Base-by-base conservation (phyloP, 2,113 vertebrate species). In the Callorhinus ursinus region DNA sequence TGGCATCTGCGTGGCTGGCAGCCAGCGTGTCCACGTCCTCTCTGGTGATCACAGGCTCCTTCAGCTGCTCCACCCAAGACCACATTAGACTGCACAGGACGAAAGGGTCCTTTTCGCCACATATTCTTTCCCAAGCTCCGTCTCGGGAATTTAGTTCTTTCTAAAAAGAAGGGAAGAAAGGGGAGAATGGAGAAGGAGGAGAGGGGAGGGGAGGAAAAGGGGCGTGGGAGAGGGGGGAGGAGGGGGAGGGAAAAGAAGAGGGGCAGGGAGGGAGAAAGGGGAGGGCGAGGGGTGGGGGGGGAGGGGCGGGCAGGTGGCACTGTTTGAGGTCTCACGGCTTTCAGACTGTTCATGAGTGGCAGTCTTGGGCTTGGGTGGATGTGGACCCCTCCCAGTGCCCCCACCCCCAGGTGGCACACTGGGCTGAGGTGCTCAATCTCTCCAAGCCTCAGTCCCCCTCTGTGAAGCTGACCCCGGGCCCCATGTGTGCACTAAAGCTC, bases 31-130 rank as follows among this genome's bases (percentile, higher is more conserved):
- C 98, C 65, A 99, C 46, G 33, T 99, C 99, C 36, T 99, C 98
- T 76, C 97, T 98, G 98, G 99, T 99, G 98, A 99, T 98, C 93
- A 99, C 65, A 0, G 99, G 99, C 79, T 99, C 99, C 97, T 99
- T 99, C 63, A 99, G 99, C 98, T 99, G 99, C 97, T 99, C 99
- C 96, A 99, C 98, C 99, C 99, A 99, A 0, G 99, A 99, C 99
- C 99, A 99, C 99, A 99, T 99, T 93, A 99, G 99, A 89, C 98
- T 95, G 67, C 99, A 99, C 26, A 99, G 99, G 89, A 99, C 99
- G 96, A 99, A 99, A 92, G 99, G 99, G 97, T 99, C 99, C 97
- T 98, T 99, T 97, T 99, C 99, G 0, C 97, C 93, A 91, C 99
- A 99, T 97, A 99, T 98, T 97, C 99, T 99, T 97, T 99, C 99